Evolutionary conservation across 92 coral and sea anemone species (phyloP).

Genomic region (Porites lobata): DNA sequence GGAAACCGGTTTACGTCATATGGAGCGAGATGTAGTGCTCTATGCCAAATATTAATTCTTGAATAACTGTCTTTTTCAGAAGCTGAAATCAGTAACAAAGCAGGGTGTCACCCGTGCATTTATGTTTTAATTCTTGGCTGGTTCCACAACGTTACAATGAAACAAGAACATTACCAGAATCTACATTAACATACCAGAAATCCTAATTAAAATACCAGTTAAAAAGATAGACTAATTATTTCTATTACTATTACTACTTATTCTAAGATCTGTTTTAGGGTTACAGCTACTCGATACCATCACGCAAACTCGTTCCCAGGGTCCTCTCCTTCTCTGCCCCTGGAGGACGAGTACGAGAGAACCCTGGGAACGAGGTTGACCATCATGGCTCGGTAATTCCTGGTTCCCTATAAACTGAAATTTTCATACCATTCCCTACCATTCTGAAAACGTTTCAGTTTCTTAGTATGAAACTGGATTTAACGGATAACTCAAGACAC

Average conservation of each 20-base stretch:
- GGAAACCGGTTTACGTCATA: too few relatives aligned
- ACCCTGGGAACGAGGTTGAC: conserved; percentile 16
- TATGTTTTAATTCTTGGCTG: not conserved
- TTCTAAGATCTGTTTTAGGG: too few relatives aligned
- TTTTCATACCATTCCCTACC: not conserved
- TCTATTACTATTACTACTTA: too few relatives aligned
- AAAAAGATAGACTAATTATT: too few relatives aligned
- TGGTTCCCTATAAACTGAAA: too few relatives aligned
- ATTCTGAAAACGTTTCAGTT: not conserved
- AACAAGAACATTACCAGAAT: not conserved
- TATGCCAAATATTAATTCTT: too few relatives aligned
- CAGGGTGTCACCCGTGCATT: not conserved
- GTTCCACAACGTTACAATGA: not conserved
- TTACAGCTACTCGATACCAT: too few relatives aligned
- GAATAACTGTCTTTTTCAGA: not conserved
- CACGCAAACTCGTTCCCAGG: too few relatives aligned
- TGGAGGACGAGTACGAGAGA: not conserved
- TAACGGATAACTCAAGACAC: not conserved
- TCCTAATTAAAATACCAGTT: not conserved
- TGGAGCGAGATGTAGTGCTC: too few relatives aligned
- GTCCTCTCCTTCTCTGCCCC: too few relatives aligned
- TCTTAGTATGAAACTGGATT: not conserved
- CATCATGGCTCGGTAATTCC: not conserved
- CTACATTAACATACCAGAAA: not conserved
- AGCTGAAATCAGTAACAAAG: not conserved